Conservation (phyloP, 1,140 invertebrate species). For the Nephotettix cincticeps region DNA sequence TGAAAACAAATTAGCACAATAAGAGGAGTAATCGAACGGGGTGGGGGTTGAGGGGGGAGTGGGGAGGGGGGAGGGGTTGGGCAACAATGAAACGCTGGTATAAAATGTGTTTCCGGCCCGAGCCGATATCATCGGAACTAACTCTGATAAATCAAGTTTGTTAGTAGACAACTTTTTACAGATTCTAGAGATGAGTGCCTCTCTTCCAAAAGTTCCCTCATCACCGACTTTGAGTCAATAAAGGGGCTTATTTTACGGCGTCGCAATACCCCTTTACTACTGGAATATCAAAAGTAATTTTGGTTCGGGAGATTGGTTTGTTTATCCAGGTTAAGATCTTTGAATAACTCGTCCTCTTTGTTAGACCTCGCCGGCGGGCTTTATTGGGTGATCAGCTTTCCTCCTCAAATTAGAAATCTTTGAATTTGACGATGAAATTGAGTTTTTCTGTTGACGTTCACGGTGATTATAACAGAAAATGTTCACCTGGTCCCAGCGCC, state of each 20-base stretch:
- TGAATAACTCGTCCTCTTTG: background rate
- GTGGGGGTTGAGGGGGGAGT: too few relatives aligned
- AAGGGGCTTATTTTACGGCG: slow-evolving; percentile 6
- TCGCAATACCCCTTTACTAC: background rate
- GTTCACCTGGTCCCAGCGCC: too few relatives aligned
- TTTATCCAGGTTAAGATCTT: slow-evolving; percentile 13
- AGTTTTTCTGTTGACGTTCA: too few relatives aligned
- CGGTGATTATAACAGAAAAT: too few relatives aligned
- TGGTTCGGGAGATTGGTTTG: slow-evolving; percentile 1
- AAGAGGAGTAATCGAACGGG: too few relatives aligned
- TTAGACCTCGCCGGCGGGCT: background rate
- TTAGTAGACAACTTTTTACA: slow-evolving; percentile 9
- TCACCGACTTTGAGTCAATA: slow-evolving; percentile 4
- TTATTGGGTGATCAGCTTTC: background rate
- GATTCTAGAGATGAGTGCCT: slow-evolving; percentile 5
- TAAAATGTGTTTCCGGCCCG: too few relatives aligned
- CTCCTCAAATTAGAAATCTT: background rate
- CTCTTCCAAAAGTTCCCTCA: too few relatives aligned
- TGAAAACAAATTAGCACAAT: too few relatives aligned
- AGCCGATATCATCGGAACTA: background rate
- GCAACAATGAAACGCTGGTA: too few relatives aligned
- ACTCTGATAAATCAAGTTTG: background rate
- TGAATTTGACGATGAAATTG: background rate
- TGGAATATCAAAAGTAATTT: slow-evolving; percentile 5
- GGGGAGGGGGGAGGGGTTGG: too few relatives aligned